A percentile compares a stretch with the other conserved stretches of the same genome.
phyloP scores from a whole-genome alignment of 1,140 invertebrate species.

The Solenopsis fugax region DNA sequence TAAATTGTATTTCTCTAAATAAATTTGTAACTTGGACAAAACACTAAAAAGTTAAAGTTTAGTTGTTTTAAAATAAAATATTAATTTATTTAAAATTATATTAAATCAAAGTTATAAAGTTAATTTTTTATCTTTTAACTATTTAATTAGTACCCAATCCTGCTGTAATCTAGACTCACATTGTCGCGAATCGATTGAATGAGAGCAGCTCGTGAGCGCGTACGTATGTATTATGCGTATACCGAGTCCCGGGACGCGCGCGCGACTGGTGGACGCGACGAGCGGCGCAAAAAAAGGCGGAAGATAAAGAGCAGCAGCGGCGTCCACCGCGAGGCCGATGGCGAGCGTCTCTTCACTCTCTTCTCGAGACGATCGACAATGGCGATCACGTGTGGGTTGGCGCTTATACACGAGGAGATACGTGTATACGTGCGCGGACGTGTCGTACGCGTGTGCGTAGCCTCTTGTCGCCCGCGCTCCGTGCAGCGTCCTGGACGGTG shows the following conservation, averaged over 20 bases:
- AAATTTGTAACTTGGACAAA: no score
- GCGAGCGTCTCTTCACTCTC: constrained; percentile 28
- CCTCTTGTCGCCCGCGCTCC: constrained; percentile 42
- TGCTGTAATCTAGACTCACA: neutral
- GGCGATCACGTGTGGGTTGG: constrained; percentile 80
- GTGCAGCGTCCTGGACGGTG: constrained; percentile 56
- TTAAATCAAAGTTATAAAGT: no score
- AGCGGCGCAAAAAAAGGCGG: constrained; percentile 72
- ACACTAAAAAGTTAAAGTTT: no score
- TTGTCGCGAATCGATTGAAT: constrained; percentile 58
- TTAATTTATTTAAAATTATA: no score
- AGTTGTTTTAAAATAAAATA: no score
- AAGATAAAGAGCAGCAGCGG: constrained; percentile 74
- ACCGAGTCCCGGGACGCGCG: constrained; percentile 3
- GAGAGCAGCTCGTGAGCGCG: constrained; percentile 32
- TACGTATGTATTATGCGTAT: neutral
- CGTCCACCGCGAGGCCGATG: constrained; percentile 65
- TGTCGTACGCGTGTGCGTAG: constrained; percentile 19
- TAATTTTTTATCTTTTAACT: no score
- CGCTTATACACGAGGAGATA: constrained; percentile 54
- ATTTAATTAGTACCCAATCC: no score
- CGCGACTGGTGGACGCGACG: constrained; percentile 54
- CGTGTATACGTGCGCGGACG: constrained; percentile 1
- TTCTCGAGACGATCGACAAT: constrained; percentile 78
- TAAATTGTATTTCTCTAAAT: no score